Evolutionary conservation across 1,140 invertebrate species (phyloP).

Genomic region (Drosophila simulans): DNA sequence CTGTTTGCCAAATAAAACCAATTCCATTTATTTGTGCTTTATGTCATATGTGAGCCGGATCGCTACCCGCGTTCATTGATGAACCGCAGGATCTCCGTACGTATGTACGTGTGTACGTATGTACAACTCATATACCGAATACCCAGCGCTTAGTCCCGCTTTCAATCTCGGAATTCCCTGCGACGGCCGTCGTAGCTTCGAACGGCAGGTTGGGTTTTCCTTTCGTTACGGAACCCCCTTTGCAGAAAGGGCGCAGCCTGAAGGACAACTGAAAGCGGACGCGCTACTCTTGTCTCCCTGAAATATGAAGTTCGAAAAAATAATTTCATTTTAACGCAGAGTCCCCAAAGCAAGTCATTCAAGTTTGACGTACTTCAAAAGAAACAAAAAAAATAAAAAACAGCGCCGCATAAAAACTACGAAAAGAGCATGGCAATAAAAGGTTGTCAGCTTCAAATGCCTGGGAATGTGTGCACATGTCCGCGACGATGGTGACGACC

Average conservation of each 20-base stretch:
- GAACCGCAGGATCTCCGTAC: not conserved
- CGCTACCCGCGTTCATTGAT: constrained; percentile 54
- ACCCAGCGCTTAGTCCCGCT: constrained; percentile 10
- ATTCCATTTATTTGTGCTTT: constrained; percentile 74
- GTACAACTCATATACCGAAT: no score
- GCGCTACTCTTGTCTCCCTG: constrained; percentile 73
- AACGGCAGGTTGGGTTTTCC: constrained; percentile 46
- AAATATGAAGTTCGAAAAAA: constrained; percentile 82
- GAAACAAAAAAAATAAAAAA: constrained; percentile 15
- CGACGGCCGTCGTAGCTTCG: constrained; percentile 11
- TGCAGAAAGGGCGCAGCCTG: constrained; percentile 7
- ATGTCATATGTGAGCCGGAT: constrained; percentile 47
- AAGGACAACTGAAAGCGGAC: constrained; percentile 52
- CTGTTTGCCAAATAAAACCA: constrained; percentile 83
- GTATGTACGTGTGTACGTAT: no score
- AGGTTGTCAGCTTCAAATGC: constrained; percentile 56
- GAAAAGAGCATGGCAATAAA: constrained; percentile 11
- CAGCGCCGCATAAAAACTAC: constrained; percentile 5
- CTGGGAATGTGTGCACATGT: constrained; percentile 73
- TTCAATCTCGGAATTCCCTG: constrained; percentile 22
- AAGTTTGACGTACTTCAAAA: constrained; percentile 72
- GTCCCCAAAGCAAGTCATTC: constrained; percentile 67
- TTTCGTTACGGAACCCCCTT: not conserved
- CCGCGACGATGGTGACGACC: constrained; percentile 32
- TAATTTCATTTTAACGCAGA: constrained; percentile 76